These are phyloP conservation scores for Lindbergichthys nudifrons DNA, from an alignment of 2,797 vertebrate species.

Conservation along the genomic window DNA sequence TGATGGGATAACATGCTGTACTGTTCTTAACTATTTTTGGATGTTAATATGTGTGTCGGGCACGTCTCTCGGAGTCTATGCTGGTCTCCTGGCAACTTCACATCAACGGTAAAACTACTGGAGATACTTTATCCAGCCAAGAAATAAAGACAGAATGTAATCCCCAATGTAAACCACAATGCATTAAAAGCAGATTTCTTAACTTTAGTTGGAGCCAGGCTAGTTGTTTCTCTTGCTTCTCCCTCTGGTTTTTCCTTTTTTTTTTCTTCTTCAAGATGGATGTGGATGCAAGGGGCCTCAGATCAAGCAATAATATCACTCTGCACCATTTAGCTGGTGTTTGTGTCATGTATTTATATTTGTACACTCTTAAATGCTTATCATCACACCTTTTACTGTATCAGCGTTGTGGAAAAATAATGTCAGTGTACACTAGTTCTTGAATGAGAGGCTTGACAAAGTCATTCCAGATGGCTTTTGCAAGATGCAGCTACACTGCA, in stretches of 20 bases:
- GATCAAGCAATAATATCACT: conserved; percentile 29
- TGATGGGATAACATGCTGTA: background rate
- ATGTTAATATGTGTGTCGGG: background rate
- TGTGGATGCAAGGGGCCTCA: background rate
- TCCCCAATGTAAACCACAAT: background rate
- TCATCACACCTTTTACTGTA: conserved; percentile 54
- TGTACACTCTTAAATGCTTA: conserved; percentile 52
- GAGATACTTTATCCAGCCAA: background rate
- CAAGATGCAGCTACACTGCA: conserved; percentile 49
- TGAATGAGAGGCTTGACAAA: conserved; percentile 48
- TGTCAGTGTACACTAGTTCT: conserved; percentile 36
- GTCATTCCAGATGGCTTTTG: conserved; percentile 51
- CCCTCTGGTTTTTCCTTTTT: too few relatives aligned
- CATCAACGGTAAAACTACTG: background rate
- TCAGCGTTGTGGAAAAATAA: conserved; percentile 57
- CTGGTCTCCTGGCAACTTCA: background rate
- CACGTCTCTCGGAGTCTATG: background rate
- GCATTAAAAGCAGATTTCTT: background rate
- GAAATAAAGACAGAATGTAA: background rate
- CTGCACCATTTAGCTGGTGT: conserved; percentile 30
- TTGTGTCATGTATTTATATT: conserved; percentile 27
- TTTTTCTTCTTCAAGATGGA: background rate
- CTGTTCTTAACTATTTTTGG: background rate
- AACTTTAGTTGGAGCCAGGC: background rate
- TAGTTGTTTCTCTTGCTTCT: background rate